A percentile compares a stretch with the other conserved stretches of the same genome.
Evolutionary conservation across 2,888 invertebrate species (phyloP).

Genomic region (Germaria angustata): DNA sequence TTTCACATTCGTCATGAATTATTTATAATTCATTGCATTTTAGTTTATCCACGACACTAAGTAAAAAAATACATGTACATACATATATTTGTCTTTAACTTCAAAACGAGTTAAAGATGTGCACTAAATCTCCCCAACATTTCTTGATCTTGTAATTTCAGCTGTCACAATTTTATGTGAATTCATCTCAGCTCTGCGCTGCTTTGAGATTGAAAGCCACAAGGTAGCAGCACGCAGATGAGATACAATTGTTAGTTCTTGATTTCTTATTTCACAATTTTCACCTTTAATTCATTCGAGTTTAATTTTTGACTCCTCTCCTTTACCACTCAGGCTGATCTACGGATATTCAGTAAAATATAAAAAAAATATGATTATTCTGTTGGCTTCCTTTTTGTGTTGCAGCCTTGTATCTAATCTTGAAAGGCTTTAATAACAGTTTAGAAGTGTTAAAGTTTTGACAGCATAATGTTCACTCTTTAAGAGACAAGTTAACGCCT

Average conservation of each 20-base stretch:
- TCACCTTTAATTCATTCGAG: conserved; percentile 31
- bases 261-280: neutral
- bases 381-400: neutral
- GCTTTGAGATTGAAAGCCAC: conserved; percentile 37
- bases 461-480: conserved; percentile 57
- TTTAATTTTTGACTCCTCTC: conserved; percentile 14
- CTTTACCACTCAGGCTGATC: neutral
- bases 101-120: conserved; percentile 35
- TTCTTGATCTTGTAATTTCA: conserved; percentile 34
- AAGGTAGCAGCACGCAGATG: conserved; percentile 22
- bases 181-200: conserved; percentile 20
- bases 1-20: conserved; percentile 37
- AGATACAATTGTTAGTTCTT: conserved; percentile 28
- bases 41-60: conserved; percentile 41
- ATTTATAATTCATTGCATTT: conserved; percentile 38
- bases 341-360: neutral
- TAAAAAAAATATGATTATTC: neutral
- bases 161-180: conserved; percentile 51
- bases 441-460: conserved; percentile 61
- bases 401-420: conserved; percentile 37
- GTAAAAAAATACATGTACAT: neutral
- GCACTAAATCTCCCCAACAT: conserved; percentile 4
- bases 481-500: conserved; percentile 56
- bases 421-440: conserved; percentile 58
- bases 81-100: conserved; percentile 46